phyloP scores from a whole-genome alignment of 1,140 invertebrate genomes.

The Pantala flavescens region DNA sequence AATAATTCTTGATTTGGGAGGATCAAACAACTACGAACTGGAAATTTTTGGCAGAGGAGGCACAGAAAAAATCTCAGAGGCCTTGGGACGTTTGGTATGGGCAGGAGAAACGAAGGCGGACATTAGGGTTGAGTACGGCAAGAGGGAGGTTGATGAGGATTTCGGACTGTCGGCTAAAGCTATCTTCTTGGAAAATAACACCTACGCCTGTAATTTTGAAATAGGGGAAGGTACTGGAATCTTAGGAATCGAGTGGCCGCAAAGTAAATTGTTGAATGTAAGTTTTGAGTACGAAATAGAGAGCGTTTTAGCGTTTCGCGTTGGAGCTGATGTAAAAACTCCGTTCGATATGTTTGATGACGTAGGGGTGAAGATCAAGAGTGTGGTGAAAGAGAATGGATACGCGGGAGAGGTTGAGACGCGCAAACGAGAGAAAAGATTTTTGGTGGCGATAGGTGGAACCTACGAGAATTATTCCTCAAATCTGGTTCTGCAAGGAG shows the following conservation, averaged over 20 bases:
- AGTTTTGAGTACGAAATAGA: background rate
- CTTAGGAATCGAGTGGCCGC: background rate
- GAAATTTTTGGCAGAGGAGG: background rate
- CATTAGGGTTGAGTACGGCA: background rate
- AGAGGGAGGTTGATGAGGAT: background rate
- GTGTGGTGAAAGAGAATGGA: background rate
- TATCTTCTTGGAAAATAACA: background rate
- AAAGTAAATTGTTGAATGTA: background rate
- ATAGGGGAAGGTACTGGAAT: background rate
- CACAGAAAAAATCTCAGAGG: background rate
- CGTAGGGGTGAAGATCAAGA: background rate
- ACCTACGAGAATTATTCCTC: background rate
- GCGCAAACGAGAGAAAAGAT: background rate
- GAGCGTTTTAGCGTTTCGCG: background rate
- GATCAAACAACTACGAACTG: background rate
- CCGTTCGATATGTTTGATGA: background rate
- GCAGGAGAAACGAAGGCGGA: background rate
- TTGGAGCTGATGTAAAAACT: background rate
- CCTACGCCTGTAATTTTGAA: background rate
- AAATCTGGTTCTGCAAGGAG: background rate
- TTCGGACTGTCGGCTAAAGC: background rate
- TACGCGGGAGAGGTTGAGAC: background rate
- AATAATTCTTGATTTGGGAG: no score
- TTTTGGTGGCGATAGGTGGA: background rate
- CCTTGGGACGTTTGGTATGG: background rate